These are phyloP conservation scores for Cirrhinus molitorella DNA, from an alignment of 2,797 vertebrate genomes.

Conservation along the genomic window DNA sequence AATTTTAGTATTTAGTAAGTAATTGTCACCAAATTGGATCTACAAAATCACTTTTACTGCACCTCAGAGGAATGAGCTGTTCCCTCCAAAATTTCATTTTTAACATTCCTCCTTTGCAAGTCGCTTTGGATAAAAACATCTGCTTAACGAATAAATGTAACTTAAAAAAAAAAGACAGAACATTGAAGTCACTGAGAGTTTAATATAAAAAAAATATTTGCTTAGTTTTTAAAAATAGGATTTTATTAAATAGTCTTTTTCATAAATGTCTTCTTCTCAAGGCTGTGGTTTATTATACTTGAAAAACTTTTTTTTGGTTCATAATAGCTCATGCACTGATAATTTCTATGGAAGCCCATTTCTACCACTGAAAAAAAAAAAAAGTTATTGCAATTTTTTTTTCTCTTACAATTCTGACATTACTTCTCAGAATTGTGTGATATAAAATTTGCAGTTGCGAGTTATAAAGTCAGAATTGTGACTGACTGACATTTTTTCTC, in stretches of 20 bases:
- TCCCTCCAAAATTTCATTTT: background rate
- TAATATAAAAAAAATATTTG: background rate
- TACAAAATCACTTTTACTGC: background rate
- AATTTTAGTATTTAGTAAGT: background rate
- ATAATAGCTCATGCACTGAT: background rate
- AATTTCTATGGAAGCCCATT: background rate
- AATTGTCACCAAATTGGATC: background rate
- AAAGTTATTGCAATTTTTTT: too few relatives aligned
- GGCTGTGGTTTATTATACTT: background rate
- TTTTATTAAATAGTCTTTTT: background rate
- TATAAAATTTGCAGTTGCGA: too few relatives aligned
- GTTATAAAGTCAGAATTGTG: too few relatives aligned
- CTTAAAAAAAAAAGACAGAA: background rate
- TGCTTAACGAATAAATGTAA: background rate
- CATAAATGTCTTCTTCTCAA: background rate
- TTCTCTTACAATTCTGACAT: too few relatives aligned
- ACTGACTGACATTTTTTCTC: too few relatives aligned
- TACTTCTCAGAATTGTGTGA: too few relatives aligned
- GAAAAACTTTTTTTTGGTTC: background rate
- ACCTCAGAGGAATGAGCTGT: background rate
- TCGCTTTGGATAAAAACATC: conserved; percentile 11
- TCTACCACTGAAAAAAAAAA: too few relatives aligned
- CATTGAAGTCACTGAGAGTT: background rate
- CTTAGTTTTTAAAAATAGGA: background rate
- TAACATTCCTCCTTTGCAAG: background rate